Percentiles rank a stretch among this genome's conserved stretches.
Conservation (phyloP, 1,140 invertebrate genomes). For the Helicoverpa zea region DNA sequence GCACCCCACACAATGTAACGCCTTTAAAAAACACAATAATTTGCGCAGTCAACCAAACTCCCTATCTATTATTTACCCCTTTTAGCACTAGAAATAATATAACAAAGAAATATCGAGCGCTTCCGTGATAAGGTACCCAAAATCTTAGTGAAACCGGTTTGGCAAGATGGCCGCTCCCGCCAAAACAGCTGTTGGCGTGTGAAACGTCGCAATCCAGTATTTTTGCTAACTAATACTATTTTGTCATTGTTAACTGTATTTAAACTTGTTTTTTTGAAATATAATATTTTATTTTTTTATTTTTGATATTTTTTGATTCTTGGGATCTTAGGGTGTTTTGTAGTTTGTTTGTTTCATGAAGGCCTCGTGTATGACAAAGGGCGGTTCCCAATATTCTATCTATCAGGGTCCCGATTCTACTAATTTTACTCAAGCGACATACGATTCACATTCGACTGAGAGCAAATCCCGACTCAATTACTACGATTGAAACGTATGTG, state of each 20-base stretch:
- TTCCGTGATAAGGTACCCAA: slow-evolving; percentile 4
- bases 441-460: no score
- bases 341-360: no score
- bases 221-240: slow-evolving; percentile 6
- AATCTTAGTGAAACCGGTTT: not conserved
- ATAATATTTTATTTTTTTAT: not conserved
- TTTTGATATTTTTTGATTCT: not conserved
- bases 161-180: slow-evolving; percentile 17
- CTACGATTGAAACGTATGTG: no score
- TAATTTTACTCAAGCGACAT: no score
- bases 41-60: slow-evolving; percentile 8
- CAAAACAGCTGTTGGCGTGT: slow-evolving; percentile 6
- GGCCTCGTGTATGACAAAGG: no score
- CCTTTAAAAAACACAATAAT: slow-evolving; percentile 9
- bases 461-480: no score
- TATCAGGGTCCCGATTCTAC: no score
- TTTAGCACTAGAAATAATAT: slow-evolving; percentile 3
- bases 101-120: not conserved
- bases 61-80: not conserved
- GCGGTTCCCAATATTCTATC: no score
- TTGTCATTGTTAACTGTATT: slow-evolving; percentile 12
- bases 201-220: not conserved
- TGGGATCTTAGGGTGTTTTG: no score
- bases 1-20: not conserved
- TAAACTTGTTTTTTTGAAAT: slow-evolving; percentile 6